phyloP scores from a whole-genome alignment of 1,140 invertebrate genomes.

The Tetragonula clypearis region DNA sequence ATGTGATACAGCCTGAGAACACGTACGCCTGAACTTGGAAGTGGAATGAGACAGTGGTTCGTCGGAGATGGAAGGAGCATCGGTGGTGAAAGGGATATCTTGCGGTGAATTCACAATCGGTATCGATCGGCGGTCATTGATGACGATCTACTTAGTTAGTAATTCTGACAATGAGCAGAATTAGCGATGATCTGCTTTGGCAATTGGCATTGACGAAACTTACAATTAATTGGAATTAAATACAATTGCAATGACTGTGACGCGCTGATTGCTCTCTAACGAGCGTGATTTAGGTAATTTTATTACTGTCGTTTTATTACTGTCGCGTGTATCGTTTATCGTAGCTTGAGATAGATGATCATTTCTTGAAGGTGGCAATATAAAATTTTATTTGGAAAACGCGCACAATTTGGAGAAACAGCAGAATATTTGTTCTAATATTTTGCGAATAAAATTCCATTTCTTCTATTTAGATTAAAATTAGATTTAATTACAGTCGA shows the following conservation, averaged over 20 bases:
- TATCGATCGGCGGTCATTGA: constrained; percentile 40
- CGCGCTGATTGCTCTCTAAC: no score
- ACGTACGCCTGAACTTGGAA: background rate
- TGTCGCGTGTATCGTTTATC: no score
- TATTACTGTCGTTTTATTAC: no score
- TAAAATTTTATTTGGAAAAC: no score
- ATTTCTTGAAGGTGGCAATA: no score
- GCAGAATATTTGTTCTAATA: no score
- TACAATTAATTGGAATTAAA: background rate
- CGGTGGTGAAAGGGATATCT: constrained; percentile 7
- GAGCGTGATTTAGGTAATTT: no score
- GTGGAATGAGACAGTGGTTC: background rate
- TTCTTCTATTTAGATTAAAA: no score
- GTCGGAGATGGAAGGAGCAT: background rate
- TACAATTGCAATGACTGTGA: background rate
- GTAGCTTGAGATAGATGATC: no score
- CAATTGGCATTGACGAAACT: background rate
- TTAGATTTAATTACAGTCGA: no score
- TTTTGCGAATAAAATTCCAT: no score
- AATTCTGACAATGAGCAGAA: background rate
- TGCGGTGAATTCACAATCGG: constrained; percentile 24
- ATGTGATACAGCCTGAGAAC: background rate
- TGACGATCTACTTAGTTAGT: background rate
- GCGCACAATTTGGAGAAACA: no score
- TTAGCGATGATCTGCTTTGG: background rate